Base-by-base conservation (phyloP, 2,797 vertebrate genomes). In the Neosalanx taihuensis region DNA sequence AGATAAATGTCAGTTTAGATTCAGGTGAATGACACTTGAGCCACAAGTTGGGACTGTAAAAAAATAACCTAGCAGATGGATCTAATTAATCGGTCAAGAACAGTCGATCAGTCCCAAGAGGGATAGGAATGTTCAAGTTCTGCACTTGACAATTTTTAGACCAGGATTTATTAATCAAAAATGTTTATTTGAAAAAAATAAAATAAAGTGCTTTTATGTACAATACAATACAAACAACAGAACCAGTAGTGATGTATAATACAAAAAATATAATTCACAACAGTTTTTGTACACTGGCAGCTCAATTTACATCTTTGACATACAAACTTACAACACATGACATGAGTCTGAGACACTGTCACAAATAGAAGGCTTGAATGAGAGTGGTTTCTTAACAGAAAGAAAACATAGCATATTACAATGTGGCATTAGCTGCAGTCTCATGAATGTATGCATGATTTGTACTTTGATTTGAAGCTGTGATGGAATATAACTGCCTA, bases 171-270 rank as follows among this genome's bases (percentile, higher is more conserved):
- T 17, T n/a, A 56, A 56, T 79, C 75, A 79, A 87, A 53, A 79
- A 85, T 81, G 81, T 72, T 93, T 92, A 93, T 92, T 93, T 90
- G 90, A 90, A 93, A 93, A 41, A 93, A 92, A 90, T 89, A 92
- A 92, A 92, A 92, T 93, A 93, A 93, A 93, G 92, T 93, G 93
- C 92, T 92, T 92, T 91, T 92, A 93, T 93, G 82, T 92, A 87
- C 85, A 86, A 71, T 87, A 93, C 89, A 92, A 88, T 92, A 91
- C 87, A 92, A 93, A 69, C 74, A 84, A 84, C 79, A 80, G 76
- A 88, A 90, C 91, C 90, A 89, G 87, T 88, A 89, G 90, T 91
- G 89, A 92, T 89, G 87, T 89, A 91, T 89, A 84, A 88, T 91
- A 93, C 89, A 92, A 90, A 91, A 90, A 91, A 90, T 91, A 91